Percentiles rank a stretch among this genome's conserved stretches.
Evolutionary conservation across 1,140 invertebrate species (phyloP).

Genomic region (Epicauta chinensis): DNA sequence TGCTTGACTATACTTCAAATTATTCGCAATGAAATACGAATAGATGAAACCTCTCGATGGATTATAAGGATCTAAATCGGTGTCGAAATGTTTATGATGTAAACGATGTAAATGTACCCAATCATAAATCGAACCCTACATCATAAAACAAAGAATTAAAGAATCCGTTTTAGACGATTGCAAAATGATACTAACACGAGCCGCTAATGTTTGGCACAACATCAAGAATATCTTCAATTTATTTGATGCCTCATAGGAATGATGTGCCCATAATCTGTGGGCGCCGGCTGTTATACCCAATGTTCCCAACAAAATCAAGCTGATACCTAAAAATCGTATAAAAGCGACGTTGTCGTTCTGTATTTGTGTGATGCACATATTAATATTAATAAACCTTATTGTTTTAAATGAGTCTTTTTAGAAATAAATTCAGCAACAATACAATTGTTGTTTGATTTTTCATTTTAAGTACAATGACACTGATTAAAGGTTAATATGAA

Average conservation of each 20-base stretch:
- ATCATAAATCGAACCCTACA: conserved; percentile 57
- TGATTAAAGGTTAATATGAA: too few relatives aligned
- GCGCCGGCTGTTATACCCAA: conserved; percentile 78
- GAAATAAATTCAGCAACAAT: not conserved
- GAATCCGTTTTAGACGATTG: too few relatives aligned
- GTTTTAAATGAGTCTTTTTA: too few relatives aligned
- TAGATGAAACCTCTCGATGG: conserved; percentile 79
- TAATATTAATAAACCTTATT: too few relatives aligned
- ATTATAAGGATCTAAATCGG: conserved; percentile 87
- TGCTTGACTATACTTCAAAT: conserved; percentile 63
- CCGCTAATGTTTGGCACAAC: conserved; percentile 71
- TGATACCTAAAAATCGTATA: conserved; percentile 52
- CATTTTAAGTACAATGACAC: too few relatives aligned
- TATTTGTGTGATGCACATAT: too few relatives aligned
- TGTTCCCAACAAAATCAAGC: conserved; percentile 52
- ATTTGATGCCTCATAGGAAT: conserved; percentile 67
- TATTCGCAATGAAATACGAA: conserved; percentile 62
- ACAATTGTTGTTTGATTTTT: not conserved
- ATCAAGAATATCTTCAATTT: conserved; percentile 69
- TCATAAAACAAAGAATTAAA: too few relatives aligned
- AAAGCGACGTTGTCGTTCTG: too few relatives aligned
- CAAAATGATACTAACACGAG: conserved; percentile 62
- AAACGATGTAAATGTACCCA: conserved; percentile 79
- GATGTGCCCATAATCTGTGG: conserved; percentile 88
- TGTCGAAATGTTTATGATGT: conserved; percentile 84